Conservation (phyloP, 2,113 vertebrate species). For the Cyanoliseus patagonus region DNA sequence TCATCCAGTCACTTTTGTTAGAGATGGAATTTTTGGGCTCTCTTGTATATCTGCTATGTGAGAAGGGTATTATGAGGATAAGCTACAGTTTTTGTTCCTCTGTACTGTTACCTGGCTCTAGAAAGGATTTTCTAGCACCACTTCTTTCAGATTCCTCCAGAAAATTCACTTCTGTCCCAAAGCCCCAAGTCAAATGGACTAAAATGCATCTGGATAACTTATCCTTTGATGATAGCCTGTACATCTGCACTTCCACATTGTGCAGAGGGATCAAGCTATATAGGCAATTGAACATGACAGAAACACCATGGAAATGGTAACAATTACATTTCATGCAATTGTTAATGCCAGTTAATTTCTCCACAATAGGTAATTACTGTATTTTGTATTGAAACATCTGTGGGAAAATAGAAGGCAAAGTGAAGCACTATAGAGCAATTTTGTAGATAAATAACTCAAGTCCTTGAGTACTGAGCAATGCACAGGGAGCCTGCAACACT, state of each 20-base stretch:
- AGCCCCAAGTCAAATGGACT: neutral
- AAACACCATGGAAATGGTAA: neutral
- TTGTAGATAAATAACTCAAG: neutral
- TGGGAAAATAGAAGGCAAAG: conserved; percentile 6
- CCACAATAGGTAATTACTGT: conserved; percentile 31
- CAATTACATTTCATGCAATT: conserved; percentile 15
- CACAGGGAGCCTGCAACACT: neutral
- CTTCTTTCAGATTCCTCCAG: neutral
- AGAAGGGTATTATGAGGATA: neutral
- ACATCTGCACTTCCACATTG: neutral
- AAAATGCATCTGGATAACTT: neutral
- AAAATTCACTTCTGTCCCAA: neutral
- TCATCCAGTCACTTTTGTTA: neutral
- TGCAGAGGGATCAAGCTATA: neutral
- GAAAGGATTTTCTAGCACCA: neutral
- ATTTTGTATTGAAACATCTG: conserved; percentile 45
- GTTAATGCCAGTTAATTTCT: conserved; percentile 30
- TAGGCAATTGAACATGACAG: neutral
- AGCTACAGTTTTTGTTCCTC: neutral
- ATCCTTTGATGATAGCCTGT: neutral
- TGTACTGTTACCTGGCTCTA: neutral
- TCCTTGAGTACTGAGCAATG: neutral
- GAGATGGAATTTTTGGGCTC: neutral
- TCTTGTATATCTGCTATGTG: neutral
- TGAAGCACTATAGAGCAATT: neutral